A percentile compares a stretch with the other conserved stretches of the same genome.
Conservation (phyloP, 2,888 invertebrate genomes). For the Lithophane leautieri region DNA sequence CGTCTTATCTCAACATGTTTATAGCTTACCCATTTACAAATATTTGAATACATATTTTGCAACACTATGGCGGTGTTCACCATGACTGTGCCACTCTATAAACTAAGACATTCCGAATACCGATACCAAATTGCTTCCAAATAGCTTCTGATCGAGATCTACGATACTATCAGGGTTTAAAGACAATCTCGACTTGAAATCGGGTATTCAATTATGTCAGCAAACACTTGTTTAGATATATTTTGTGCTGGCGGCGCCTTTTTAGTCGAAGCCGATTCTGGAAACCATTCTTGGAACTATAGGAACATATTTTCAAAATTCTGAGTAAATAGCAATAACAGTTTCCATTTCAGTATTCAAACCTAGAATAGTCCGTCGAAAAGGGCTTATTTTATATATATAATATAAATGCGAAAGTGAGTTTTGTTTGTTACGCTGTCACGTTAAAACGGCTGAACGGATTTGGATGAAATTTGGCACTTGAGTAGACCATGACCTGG, state of each 20-base stretch:
- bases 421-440: too few species aligned
- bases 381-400: constrained; percentile 9
- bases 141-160: constrained; percentile 79
- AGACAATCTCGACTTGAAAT: constrained; percentile 74
- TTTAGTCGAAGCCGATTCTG: constrained; percentile 42
- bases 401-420: too few species aligned
- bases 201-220: constrained; percentile 79
- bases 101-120: constrained; percentile 75
- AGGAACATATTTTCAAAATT: constrained; percentile 45
- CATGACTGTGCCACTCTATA: constrained; percentile 73
- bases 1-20: constrained; percentile 75
- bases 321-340: constrained; percentile 10
- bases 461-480: too few species aligned
- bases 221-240: constrained; percentile 79
- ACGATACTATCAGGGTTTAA: constrained; percentile 76
- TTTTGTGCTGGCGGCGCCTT: constrained; percentile 71
- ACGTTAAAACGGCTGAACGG: too few species aligned
- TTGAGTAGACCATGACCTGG: too few species aligned
- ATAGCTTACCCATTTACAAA: constrained; percentile 79
- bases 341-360: constrained; percentile 33
- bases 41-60: constrained; percentile 81
- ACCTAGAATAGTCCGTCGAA: background rate
- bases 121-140: constrained; percentile 81
- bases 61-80: constrained; percentile 73
- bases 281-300: constrained; percentile 43